Conservation (phyloP, 2,888 invertebrate species). For the Dermolepida albohirtum region DNA sequence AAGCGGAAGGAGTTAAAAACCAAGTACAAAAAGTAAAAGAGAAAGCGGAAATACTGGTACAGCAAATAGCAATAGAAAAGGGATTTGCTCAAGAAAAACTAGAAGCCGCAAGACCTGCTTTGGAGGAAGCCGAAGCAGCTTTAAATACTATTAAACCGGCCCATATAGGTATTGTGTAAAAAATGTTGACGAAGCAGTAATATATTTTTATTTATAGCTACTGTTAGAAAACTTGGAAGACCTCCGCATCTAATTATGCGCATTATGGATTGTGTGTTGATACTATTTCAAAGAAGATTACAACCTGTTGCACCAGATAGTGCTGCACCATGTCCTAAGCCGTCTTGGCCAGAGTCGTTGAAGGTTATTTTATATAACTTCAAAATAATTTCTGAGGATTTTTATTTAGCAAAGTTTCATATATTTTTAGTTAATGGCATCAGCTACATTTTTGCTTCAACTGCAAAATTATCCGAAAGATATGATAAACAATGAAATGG, state of each 20-base stretch:
- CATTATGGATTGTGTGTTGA: conserved; percentile 96
- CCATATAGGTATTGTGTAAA: conserved; percentile 75
- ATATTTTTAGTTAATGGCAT: conserved; percentile 87
- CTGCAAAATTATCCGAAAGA: conserved; percentile 96
- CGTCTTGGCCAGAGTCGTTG: conserved; percentile 95
- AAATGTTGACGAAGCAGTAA: conserved; percentile 2
- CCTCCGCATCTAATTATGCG: conserved; percentile 98
- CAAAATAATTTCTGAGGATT: neutral
- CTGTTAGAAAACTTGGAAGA: conserved; percentile 92
- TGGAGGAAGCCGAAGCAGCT: conserved; percentile 95
- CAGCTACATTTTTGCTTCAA: conserved; percentile 90
- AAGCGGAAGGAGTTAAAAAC: conserved; percentile 95
- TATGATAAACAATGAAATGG: conserved; percentile 97
- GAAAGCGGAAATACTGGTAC: conserved; percentile 90
- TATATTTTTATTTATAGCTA: conserved; percentile 65
- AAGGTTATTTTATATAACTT: conserved; percentile 70
- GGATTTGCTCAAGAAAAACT: conserved; percentile 91
- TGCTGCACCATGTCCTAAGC: conserved; percentile 87
- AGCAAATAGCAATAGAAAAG: conserved; percentile 90
- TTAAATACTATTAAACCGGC: conserved; percentile 97
- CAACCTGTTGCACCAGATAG: conserved; percentile 86
- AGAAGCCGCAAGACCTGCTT: conserved; percentile 94
- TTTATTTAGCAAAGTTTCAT: neutral
- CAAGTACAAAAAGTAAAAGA: conserved; percentile 97
- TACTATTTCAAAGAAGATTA: conserved; percentile 90